These are phyloP conservation scores for Platynereis dumerilii DNA, from an alignment of 2,888 invertebrate species.

Conservation along the genomic window DNA sequence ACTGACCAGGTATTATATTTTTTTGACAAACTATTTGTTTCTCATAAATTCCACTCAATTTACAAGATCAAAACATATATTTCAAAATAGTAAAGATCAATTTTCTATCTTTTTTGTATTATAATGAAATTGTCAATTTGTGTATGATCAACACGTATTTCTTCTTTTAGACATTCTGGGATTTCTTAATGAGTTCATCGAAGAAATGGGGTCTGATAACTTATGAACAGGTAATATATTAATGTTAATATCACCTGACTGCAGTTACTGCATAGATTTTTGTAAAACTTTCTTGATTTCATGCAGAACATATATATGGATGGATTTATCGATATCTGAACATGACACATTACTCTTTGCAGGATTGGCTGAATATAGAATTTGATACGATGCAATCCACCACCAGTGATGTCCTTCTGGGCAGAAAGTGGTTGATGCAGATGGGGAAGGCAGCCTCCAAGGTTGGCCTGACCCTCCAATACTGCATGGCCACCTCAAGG, in stretches of 20 bases:
- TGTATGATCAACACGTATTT: neutral
- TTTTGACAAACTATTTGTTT: neutral
- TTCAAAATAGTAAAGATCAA: too few relatives aligned
- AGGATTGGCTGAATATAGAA: conserved; percentile 47
- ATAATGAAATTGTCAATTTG: neutral
- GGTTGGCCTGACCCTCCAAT: conserved; percentile 43
- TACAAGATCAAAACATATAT: too few relatives aligned
- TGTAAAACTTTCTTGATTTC: too few relatives aligned
- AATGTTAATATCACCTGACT: neutral
- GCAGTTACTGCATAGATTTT: too few relatives aligned
- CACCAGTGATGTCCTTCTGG: conserved; percentile 36
- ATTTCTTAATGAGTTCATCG: conserved; percentile 34
- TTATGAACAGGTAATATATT: conserved; percentile 41
- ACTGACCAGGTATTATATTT: conserved; percentile 24
- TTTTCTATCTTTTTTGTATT: neutral
- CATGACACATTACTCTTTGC: neutral
- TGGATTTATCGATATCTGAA: too few relatives aligned
- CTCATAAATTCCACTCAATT: too few relatives aligned
- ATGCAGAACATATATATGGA: too few relatives aligned
- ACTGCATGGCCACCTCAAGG: conserved; percentile 45
- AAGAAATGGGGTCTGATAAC: conserved; percentile 39
- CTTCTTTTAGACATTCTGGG: conserved; percentile 38
- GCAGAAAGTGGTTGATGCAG: conserved; percentile 41
- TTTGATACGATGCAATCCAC: conserved; percentile 37
- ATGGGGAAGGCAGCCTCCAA: conserved; percentile 43